Evolutionary conservation across 2,113 vertebrate genomes (phyloP).

Genomic region (Probosciger aterrimus): DNA sequence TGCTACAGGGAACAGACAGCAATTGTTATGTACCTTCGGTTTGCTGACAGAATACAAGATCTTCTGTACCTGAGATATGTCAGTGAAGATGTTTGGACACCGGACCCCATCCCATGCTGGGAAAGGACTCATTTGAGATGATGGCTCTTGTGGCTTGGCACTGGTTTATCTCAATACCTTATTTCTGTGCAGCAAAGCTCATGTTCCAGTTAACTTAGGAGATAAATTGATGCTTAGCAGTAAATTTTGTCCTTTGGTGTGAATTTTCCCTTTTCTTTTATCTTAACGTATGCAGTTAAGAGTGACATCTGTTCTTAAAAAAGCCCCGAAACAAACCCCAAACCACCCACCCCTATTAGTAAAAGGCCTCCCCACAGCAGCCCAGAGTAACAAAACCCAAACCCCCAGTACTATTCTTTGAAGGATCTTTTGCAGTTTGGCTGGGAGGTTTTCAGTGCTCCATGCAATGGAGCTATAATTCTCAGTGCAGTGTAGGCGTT

Average conservation of each 20-base stretch:
- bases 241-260: not conserved
- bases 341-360: accelerated
- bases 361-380: not conserved
- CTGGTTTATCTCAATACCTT: not conserved
- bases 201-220: not conserved
- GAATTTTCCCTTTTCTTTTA: not conserved
- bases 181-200: not conserved
- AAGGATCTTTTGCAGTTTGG: not conserved
- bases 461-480: not conserved
- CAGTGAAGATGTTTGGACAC: not conserved
- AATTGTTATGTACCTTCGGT: not conserved
- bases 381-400: not conserved
- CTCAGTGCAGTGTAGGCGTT: not conserved
- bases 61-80: not conserved
- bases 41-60: not conserved
- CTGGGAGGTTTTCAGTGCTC: not conserved
- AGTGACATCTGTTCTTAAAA: not conserved
- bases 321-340: accelerated
- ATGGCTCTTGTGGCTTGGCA: not conserved
- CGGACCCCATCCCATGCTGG: accelerated
- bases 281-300: not conserved
- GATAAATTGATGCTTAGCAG: not conserved
- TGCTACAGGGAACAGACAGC: not conserved
- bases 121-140: not conserved
- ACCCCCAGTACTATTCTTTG: not conserved